phyloP scores from a whole-genome alignment of 2,797 vertebrate species.

The Avahi laniger region DNA sequence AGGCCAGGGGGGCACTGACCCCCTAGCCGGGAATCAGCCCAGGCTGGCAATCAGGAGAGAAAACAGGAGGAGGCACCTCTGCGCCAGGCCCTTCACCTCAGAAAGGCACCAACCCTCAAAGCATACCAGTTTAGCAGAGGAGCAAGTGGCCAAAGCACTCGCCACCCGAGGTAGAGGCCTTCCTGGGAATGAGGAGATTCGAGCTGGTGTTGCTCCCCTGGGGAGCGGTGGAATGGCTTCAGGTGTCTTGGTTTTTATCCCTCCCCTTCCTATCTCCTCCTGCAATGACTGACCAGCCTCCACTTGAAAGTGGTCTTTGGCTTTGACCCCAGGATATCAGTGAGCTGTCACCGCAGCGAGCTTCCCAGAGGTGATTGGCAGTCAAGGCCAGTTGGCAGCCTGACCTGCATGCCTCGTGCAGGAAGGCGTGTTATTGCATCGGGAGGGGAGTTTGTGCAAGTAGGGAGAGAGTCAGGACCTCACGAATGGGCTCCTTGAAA shows the following conservation, averaged over 20 bases:
- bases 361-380: background rate
- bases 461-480: background rate
- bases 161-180: background rate
- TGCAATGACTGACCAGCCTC: background rate
- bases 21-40: background rate
- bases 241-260: background rate
- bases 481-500: background rate
- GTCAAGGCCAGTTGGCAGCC: background rate
- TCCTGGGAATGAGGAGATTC: background rate
- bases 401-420: background rate
- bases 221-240: background rate
- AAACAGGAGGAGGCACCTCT: background rate
- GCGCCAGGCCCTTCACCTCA: background rate
- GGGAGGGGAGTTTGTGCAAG: too few species aligned
- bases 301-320: background rate
- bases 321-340: background rate
- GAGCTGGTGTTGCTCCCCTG: too few species aligned
- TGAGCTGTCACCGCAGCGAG: background rate
- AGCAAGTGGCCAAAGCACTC: background rate
- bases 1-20: too few species aligned
- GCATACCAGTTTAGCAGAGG: background rate
- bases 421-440: fast-evolving
- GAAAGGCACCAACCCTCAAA: background rate
- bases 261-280: background rate
- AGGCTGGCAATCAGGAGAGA: background rate